Percentiles rank a stretch among this genome's conserved stretches.
These are phyloP conservation scores for Ancistrus triradiatus DNA, from an alignment of 2,113 vertebrate genomes.

Conservation along the genomic window DNA sequence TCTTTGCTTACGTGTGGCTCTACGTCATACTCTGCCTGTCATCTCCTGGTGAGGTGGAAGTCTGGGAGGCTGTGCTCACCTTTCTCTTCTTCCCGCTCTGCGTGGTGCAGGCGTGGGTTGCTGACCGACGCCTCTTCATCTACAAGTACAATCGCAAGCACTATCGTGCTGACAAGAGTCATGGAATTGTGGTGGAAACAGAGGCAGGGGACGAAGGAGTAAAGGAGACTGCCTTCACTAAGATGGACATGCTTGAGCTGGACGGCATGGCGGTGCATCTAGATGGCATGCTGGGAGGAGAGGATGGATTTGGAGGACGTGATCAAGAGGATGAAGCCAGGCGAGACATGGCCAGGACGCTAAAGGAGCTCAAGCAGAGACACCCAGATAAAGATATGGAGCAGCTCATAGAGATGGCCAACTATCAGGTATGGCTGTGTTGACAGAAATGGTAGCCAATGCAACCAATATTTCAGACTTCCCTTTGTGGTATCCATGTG, in stretches of 20 bases:
- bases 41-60: slow-evolving; percentile 74
- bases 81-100: slow-evolving; percentile 70
- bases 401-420: slow-evolving; percentile 80
- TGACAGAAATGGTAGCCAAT: slow-evolving; percentile 4
- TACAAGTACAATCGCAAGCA: slow-evolving; percentile 75
- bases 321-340: slow-evolving; percentile 71
- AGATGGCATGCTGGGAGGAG: slow-evolving; percentile 57
- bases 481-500: too few relatives aligned
- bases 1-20: slow-evolving; percentile 82
- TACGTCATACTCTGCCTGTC: slow-evolving; percentile 76
- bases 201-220: slow-evolving; percentile 60
- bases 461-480: too few relatives aligned
- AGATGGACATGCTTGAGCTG: slow-evolving; percentile 74
- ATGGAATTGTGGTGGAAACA: slow-evolving; percentile 74
- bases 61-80: slow-evolving; percentile 80
- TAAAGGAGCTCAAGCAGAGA: slow-evolving; percentile 78
- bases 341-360: slow-evolving; percentile 73
- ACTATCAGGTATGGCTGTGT: slow-evolving; percentile 68
- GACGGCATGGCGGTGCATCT: slow-evolving; percentile 69
- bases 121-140: slow-evolving; percentile 75
- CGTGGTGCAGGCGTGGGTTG: slow-evolving; percentile 79
- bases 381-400: slow-evolving; percentile 81
- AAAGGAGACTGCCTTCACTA: slow-evolving; percentile 65
- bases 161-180: slow-evolving; percentile 72
- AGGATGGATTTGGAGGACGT: slow-evolving; percentile 59